phyloP scores from a whole-genome alignment of 2,797 vertebrate species.

The Sebastes iracundus region DNA sequence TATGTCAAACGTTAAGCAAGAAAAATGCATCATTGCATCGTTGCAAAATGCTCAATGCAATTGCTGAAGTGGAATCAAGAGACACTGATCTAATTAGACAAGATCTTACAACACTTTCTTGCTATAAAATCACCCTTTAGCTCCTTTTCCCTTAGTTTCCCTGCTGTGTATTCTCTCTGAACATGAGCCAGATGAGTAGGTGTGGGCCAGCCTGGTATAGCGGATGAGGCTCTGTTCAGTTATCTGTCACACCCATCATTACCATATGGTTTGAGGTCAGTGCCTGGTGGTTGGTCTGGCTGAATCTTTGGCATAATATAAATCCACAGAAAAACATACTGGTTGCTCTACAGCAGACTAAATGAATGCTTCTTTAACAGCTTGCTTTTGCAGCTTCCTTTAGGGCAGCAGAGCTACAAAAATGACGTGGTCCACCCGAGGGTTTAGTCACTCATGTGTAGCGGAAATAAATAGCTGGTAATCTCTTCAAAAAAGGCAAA shows the following conservation, averaged over 20 bases:
- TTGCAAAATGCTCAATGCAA: neutral
- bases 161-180: neutral
- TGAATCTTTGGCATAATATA: neutral
- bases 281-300: neutral
- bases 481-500: constrained; percentile 3
- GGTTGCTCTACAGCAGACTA: neutral
- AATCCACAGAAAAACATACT: constrained; percentile 2
- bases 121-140: neutral
- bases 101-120: neutral
- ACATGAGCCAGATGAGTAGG: neutral
- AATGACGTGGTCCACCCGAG: neutral
- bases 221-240: neutral
- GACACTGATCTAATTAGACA: neutral
- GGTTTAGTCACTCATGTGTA: neutral
- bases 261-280: neutral
- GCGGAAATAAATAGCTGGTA: neutral
- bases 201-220: neutral
- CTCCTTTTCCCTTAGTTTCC: neutral
- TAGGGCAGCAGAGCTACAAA: neutral
- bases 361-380: neutral
- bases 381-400: neutral
- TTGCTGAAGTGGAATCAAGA: neutral
- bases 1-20: neutral
- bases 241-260: constrained; percentile 24
- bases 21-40: neutral